Evolutionary conservation across 2,797 vertebrate genomes (phyloP), one percentile per base, ranked within the genome.

Genomic region (Acanthis flammea): DNA sequence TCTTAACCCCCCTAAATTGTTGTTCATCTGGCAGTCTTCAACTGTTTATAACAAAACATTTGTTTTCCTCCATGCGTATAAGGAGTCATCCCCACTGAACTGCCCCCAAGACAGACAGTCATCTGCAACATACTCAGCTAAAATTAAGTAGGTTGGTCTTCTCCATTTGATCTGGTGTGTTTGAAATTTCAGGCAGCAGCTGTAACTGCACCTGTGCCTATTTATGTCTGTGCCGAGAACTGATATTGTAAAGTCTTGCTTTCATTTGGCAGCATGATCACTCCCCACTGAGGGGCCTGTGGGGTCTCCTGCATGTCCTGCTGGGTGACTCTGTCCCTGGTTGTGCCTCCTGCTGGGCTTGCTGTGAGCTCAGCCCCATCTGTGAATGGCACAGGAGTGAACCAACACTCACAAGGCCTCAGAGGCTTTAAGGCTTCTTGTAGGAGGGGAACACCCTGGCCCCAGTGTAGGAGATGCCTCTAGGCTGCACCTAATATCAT

Each of bases 201-300:
- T 47, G 17, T 54, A 50, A 25, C 12, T 51, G 39, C 61, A 45
- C 17, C 47, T 58, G 2, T 68, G 62, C 27, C 47, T 62, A 2
- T 63, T 71, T 7, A 33, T 41, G 21, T 54, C 14, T 54, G 5
- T 31, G 23, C 19, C 44, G 27, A 37, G 58, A 23, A 8, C 19
- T 37, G 33, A 2, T 63, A 25, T 0, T 71, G 33, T 50, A 2
- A 58, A 24, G 28, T 41, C 33, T 44, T 63, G 11, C 44, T 79
- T 58, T 53, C 54, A 15, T 1, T 1, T 28, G 53, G 27, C 58
- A 72, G 48, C 12, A 17, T 17, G 31, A 25, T 67, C 0, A 0
- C 15, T 37, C 48, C 37, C 44, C 19, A 3, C 30, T 18, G 54
- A 47, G 25, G 60, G 51, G 16, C 14, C 35, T 25, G 30, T 39